Conservation (phyloP, 64 coral and sea anemone genomes). For the Stichodactyla mertensii region DNA sequence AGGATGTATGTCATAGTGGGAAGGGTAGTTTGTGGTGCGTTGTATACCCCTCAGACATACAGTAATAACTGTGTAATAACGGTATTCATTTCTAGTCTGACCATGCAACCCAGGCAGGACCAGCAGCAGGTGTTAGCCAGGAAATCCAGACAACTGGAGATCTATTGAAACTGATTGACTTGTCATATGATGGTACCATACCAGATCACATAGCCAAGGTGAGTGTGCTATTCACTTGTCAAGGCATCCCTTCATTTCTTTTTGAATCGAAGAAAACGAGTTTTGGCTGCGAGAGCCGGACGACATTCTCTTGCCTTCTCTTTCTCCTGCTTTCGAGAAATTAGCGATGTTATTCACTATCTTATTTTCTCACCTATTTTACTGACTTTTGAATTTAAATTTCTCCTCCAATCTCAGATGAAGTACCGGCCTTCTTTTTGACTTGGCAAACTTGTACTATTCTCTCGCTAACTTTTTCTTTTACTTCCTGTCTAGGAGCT, state of each 20-base stretch:
- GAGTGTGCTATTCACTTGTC: background rate
- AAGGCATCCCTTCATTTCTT: background rate
- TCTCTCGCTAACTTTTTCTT: background rate
- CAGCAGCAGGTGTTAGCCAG: slow-evolving; percentile 9
- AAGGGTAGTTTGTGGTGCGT: too few relatives aligned
- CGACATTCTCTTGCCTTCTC: too few relatives aligned
- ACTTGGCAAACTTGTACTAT: too few relatives aligned
- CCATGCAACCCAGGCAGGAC: slow-evolving; percentile 10
- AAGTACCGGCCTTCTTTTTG: too few relatives aligned
- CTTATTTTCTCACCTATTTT: too few relatives aligned
- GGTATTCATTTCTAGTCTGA: slow-evolving; percentile 1
- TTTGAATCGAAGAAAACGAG: background rate
- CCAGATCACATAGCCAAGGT: slow-evolving; percentile 75
- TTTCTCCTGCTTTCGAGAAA: too few relatives aligned
- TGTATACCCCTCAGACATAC: too few relatives aligned
- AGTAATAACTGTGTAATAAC: background rate
- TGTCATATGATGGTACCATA: slow-evolving; percentile 61
- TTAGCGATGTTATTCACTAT: too few relatives aligned
- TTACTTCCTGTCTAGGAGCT: slow-evolving; percentile 54
- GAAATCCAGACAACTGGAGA: slow-evolving; percentile 56
- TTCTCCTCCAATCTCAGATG: too few relatives aligned
- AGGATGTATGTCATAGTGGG: too few relatives aligned
- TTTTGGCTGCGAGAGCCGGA: too few relatives aligned
- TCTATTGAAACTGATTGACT: slow-evolving; percentile 47
- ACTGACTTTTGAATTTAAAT: too few relatives aligned